A percentile compares a stretch with the other conserved stretches of the same genome.
Conservation (phyloP, 2,888 invertebrate species). For the Rhopalosiphum nymphaeae region DNA sequence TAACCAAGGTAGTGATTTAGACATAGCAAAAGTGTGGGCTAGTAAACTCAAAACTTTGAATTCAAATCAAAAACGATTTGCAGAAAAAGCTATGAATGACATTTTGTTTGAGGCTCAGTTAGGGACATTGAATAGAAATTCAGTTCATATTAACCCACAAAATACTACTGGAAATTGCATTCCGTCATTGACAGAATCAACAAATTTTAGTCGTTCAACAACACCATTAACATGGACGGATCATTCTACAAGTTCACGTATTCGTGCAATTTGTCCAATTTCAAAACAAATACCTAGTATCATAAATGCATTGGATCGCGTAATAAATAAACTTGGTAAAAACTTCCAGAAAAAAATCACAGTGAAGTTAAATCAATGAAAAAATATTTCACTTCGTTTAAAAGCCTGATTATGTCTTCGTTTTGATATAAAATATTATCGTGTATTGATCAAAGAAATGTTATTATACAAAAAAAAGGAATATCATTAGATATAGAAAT, state of each 20-base stretch:
- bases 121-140: conserved; percentile 62
- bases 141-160: conserved; percentile 51
- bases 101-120: conserved; percentile 66
- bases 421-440: no score
- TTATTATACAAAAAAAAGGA: not conserved
- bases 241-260: not conserved
- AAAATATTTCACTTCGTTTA: no score
- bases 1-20: conserved; percentile 36
- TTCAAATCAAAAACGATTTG: conserved; percentile 62
- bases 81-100: conserved; percentile 66
- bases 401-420: no score
- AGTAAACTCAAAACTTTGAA: conserved; percentile 55
- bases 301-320: no score
- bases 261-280: no score
- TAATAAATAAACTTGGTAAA: not conserved
- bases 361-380: no score
- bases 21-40: conserved; percentile 65
- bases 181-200: not conserved
- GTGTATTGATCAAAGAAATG: no score
- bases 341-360: no score
- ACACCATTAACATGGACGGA: conserved; percentile 21
- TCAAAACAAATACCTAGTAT: no score
- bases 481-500: not conserved
- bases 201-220: conserved; percentile 10
- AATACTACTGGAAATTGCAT: conserved; percentile 34